Evolutionary conservation across 2,113 vertebrate genomes (phyloP).

Genomic region (Alosa alosa): DNA sequence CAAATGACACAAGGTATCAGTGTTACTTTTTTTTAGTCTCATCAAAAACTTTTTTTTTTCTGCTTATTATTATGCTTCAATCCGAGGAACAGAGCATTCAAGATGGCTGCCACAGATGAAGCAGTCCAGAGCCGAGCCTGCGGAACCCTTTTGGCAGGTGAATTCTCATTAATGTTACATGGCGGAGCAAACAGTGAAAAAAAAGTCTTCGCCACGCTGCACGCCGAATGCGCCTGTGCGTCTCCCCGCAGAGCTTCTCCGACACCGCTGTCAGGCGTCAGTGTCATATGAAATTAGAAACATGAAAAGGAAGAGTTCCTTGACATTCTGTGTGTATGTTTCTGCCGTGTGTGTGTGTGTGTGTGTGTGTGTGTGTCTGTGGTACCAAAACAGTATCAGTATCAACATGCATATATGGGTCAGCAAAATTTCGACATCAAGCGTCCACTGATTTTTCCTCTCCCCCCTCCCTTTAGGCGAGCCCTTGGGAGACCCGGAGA

Average conservation of each 20-base stretch:
- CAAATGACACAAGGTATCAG: background rate
- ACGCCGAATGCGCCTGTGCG: constrained; percentile 49
- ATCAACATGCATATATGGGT: background rate
- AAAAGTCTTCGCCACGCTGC: constrained; percentile 51
- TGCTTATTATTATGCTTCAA: background rate
- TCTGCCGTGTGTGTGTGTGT: background rate
- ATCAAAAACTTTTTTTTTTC: background rate
- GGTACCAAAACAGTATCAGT: constrained; percentile 8
- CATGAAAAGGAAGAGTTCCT: constrained; percentile 66
- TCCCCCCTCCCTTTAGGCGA: background rate
- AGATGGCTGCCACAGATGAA: constrained; percentile 9
- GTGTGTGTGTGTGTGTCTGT: background rate
- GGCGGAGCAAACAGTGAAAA: constrained; percentile 46
- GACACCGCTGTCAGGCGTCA: constrained; percentile 68
- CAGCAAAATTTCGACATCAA: constrained; percentile 7
- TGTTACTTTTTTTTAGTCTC: background rate
- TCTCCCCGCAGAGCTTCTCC: constrained; percentile 40
- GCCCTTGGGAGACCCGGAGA: background rate
- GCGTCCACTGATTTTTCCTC: background rate
- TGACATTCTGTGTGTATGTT: constrained; percentile 57
- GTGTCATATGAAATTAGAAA: constrained; percentile 72
- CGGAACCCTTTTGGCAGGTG: constrained; percentile 37
- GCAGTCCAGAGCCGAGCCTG: background rate
- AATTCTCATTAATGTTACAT: constrained; percentile 55
- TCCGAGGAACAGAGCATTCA: background rate